Evolutionary conservation across 2,888 invertebrate genomes (phyloP), one percentile per base, ranked within the genome.

Genomic region (Melinopterus prodromus): DNA sequence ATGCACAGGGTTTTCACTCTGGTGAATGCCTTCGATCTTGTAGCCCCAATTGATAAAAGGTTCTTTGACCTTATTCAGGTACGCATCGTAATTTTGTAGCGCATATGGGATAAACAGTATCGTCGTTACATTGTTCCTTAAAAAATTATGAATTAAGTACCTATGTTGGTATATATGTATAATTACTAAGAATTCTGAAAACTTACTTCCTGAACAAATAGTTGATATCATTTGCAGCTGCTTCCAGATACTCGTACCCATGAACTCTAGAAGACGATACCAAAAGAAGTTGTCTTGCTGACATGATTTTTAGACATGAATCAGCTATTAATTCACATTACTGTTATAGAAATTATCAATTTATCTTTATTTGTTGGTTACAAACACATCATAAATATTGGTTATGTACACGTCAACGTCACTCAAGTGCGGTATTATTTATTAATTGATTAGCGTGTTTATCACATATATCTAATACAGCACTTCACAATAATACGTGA

Each of bases 101-200:
- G 96, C 96, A 88, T 94, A 96, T 0, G 96, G 96, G 38, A 96
- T 89, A 88, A 96, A 96, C 7, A 95, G 87, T 76, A 96, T 87
- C 71, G 92, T 92, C 71, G 90, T 90, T 0, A 94, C 92, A 84
- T 92, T 91, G 85, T 92, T 92, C 82, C 95, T 95, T 88, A 78
- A 92, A 91, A 80, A 78, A 53, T 53, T 3, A 82, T 79, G 80
- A 16, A 71, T 77, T 35, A 80, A 76, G 26, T 35, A n/a, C n/a
- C n/a, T n/a, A 76, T 26, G 26, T 26, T 26, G 1, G 26, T 26
- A 26, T 26, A 26, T 26, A 26, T 26, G 26, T 26, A 26, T 26
- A 78, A 37, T 71, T 80, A 69, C 78, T 69, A 69, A 69, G 79
- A 76, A 53, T 79, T 82, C 82, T 87, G 71, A 87, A 71, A 37